phyloP scores from a whole-genome alignment of 2,797 vertebrate genomes.

The Dromococcyx pavoninus region DNA sequence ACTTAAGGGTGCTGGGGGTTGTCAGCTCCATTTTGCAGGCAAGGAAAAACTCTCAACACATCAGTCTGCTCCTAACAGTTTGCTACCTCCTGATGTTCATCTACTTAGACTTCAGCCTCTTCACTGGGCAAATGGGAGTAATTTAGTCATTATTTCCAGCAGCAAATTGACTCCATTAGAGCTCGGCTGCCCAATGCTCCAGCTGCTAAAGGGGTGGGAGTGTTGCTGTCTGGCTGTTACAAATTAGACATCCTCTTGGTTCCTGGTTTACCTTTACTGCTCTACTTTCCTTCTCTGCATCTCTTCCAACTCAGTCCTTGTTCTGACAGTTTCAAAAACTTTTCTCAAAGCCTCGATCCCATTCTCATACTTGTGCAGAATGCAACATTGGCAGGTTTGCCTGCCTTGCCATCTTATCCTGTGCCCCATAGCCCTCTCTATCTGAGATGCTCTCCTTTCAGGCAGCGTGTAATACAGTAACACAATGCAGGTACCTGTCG shows the following conservation, averaged over 20 bases:
- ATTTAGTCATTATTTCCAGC: slow-evolving; percentile 71
- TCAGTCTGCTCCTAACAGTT: not conserved
- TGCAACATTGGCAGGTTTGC: not conserved
- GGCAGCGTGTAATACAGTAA: accelerated
- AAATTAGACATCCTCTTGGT: not conserved
- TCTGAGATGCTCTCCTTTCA: not conserved
- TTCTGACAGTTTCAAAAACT: not conserved
- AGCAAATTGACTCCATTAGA: slow-evolving; percentile 69
- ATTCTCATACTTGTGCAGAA: not conserved
- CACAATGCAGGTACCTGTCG: not conserved
- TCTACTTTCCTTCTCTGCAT: not conserved
- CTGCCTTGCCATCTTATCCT: not conserved
- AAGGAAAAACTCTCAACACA: not conserved
- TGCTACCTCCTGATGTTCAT: slow-evolving; percentile 36
- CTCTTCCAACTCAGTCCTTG: not conserved
- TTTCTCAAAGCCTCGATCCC: not conserved
- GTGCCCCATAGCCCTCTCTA: not conserved
- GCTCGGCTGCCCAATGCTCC: slow-evolving; percentile 52
- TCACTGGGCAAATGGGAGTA: slow-evolving; percentile 65
- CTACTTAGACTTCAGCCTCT: slow-evolving; percentile 47
- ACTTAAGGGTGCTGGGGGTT: not conserved
- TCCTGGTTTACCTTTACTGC: not conserved
- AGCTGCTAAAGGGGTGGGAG: slow-evolving; percentile 62
- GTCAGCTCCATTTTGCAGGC: not conserved
- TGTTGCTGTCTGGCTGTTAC: slow-evolving; percentile 21